Evolutionary conservation across 2,888 invertebrate genomes (phyloP).

Genomic region (Papilio demoleus): DNA sequence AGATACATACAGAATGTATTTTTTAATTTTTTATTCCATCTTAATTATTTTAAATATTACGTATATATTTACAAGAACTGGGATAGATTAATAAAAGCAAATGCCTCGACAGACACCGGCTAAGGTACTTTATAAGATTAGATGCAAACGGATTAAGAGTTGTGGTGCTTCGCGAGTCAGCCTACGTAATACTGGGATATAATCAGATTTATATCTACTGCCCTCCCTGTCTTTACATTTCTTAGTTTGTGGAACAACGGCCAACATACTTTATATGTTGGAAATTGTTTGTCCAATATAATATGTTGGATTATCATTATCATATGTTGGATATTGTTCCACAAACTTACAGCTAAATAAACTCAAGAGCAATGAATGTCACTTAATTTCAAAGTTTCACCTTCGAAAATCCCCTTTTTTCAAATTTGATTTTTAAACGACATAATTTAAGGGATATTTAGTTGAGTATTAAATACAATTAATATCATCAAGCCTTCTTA

Average conservation of each 20-base stretch:
- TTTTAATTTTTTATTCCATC: not conserved
- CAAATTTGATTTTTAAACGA: too few relatives aligned
- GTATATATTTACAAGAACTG: constrained; percentile 27
- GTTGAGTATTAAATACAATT: too few relatives aligned
- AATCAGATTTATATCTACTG: constrained; percentile 64
- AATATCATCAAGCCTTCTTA: too few relatives aligned
- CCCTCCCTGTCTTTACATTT: constrained; percentile 46
- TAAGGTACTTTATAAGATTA: constrained; percentile 82
- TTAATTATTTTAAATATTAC: constrained; percentile 8
- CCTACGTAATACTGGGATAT: constrained; percentile 64
- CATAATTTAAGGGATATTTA: too few relatives aligned
- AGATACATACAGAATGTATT: not conserved
- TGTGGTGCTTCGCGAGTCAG: constrained; percentile 75
- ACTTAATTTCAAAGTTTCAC: too few relatives aligned
- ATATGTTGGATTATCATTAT: too few relatives aligned
- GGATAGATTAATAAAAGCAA: constrained; percentile 39
- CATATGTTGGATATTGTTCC: constrained; percentile 43
- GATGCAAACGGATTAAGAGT: constrained; percentile 80
- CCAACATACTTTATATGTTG: too few relatives aligned
- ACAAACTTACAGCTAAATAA: constrained; percentile 8
- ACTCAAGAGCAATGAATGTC: too few relatives aligned
- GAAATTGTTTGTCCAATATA: too few relatives aligned
- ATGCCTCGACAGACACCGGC: constrained; percentile 51
- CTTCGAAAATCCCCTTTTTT: too few relatives aligned
- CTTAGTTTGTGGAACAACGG: too few relatives aligned